These are phyloP conservation scores for Tanypteryx hageni DNA, from an alignment of 2,888 invertebrate species.

Conservation along the genomic window DNA sequence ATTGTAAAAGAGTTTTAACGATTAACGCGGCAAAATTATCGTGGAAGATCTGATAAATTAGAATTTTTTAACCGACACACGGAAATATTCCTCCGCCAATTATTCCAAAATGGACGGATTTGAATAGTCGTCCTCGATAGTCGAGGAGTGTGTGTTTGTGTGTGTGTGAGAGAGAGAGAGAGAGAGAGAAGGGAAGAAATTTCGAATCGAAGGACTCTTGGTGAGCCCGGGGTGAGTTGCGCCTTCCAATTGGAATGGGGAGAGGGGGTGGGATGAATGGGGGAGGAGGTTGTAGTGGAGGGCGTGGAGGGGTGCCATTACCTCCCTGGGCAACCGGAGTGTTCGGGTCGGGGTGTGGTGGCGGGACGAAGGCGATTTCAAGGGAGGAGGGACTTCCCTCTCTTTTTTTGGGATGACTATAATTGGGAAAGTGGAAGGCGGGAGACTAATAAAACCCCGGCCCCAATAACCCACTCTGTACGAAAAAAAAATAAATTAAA, in stretches of 20 bases:
- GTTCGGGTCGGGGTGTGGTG: constrained; percentile 45
- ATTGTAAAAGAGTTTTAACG: background rate
- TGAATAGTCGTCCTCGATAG: background rate
- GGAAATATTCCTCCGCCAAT: background rate
- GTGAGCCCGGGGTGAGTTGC: background rate
- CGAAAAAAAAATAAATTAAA: background rate
- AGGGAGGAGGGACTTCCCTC: constrained; percentile 6
- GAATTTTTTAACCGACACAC: background rate
- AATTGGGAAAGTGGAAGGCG: constrained; percentile 58
- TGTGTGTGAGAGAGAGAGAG: no score
- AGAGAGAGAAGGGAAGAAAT: no score
- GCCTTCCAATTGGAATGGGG: background rate
- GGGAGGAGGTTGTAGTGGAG: background rate
- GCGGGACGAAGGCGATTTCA: constrained; percentile 42
- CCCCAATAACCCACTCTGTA: constrained; percentile 33
- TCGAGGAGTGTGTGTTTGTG: no score
- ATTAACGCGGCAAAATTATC: constrained; percentile 8
- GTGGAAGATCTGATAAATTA: background rate
- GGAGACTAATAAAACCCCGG: constrained; percentile 39
- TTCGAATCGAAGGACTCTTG: background rate
- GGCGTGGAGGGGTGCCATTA: constrained; percentile 5
- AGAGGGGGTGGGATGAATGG: background rate
- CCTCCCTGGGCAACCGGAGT: background rate
- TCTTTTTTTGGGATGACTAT: constrained; percentile 45
- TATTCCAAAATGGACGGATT: constrained; percentile 4